These are phyloP conservation scores for Myotis yumanensis DNA, from an alignment of 2,113 vertebrate genomes.

Conservation along the genomic window DNA sequence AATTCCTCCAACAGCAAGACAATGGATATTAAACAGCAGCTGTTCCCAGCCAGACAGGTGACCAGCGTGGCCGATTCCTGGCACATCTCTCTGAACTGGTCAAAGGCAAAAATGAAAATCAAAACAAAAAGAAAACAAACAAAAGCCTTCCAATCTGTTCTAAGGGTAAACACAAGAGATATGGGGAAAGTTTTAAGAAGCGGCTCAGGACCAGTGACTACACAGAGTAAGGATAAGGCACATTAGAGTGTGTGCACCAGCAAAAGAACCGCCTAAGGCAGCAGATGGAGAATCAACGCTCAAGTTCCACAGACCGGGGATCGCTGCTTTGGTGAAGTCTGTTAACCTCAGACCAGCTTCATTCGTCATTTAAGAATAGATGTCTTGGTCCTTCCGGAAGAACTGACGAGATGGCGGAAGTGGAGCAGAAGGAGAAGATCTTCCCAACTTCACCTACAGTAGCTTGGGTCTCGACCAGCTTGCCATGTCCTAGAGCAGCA, in stretches of 20 bases:
- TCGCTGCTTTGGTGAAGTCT: neutral
- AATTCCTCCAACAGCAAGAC: neutral
- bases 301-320: neutral
- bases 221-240: neutral
- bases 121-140: neutral
- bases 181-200: neutral
- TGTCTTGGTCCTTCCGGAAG: neutral
- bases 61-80: neutral
- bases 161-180: neutral
- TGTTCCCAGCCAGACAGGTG: neutral
- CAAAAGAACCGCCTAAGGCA: neutral
- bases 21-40: neutral
- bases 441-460: neutral
- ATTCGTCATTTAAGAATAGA: constrained; percentile 34
- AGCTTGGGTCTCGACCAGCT: neutral
- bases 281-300: neutral
- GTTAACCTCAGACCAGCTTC: neutral
- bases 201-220: neutral
- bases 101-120: constrained; percentile 10
- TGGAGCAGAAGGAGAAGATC: neutral
- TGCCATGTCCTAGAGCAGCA: neutral
- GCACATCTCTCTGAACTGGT: neutral
- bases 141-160: neutral
- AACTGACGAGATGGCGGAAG: neutral
- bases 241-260: rapidly evolving